Evolutionary conservation across 2,113 vertebrate genomes (phyloP), one percentile per base, ranked within the genome.

Genomic region (Equus przewalskii): DNA sequence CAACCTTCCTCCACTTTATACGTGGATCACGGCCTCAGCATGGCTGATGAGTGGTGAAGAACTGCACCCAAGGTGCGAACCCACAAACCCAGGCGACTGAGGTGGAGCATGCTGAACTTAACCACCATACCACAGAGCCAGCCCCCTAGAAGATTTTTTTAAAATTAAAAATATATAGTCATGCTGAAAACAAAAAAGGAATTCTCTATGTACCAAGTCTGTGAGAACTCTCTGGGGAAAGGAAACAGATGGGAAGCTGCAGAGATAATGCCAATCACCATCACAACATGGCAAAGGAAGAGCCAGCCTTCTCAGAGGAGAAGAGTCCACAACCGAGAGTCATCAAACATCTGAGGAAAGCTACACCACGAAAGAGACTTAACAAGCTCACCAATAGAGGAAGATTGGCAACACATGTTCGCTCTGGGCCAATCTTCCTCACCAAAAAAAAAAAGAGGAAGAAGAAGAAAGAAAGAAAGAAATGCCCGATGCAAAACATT

Each of bases 171-270:
- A 64, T 56, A 92, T 24, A 41, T 3, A 73, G 70, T 86, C 49
- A 87, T 65, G 26, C 11, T 79, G 54, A 94, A 93, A 91, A 91
- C 33, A 93, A 76, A 96, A 93, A 89, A 22, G n/a, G 44, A 97
- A 86, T 85, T 96, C 65, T 83, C 75, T 56, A 84, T 14, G 46
- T 72, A 80, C 9, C 33, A 60, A 96, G 21, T 58, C 5, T 78
- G 22, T 91, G 54, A 84, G 58, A 91, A 46, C 36, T 73, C 72
- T 44, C 41, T 93, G 36, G 60, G 73, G 79, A 95, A 95, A 79
- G n/a, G 49, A 96, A 94, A 91, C 16, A 91, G 60, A 85, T 54
- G 58, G 70, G 41, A 76, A 58, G 18, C 56, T 80, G 49, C 36
- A 82, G 41, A 89, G 30, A 54, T 36, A 87, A 96, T 83, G 49